Evolutionary conservation across 92 coral and sea anemone genomes (phyloP).

Genomic region (Epizoanthus fatuus): DNA sequence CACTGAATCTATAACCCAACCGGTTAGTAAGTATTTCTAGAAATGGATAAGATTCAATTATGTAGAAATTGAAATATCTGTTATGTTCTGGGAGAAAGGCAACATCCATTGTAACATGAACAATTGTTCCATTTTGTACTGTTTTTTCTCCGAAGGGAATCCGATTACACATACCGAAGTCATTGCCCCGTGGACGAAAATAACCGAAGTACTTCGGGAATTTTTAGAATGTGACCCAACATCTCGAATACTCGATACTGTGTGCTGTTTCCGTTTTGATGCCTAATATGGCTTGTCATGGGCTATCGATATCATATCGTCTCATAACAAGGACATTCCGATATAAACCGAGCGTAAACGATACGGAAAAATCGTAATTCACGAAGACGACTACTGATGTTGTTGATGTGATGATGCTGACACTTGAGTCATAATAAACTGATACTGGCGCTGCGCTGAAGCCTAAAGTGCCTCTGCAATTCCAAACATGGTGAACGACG

Average conservation of each 20-base stretch:
- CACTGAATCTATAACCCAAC: background rate
- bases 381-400: background rate
- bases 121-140: too few relatives aligned
- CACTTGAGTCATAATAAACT: background rate
- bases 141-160: conserved; percentile 11
- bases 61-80: background rate
- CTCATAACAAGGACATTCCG: background rate
- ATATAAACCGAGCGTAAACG: conserved; percentile 12
- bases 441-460: conserved; percentile 13
- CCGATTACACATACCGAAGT: conserved; percentile 37
- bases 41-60: background rate
- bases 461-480: background rate
- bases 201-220: conserved; percentile 38
- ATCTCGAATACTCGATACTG: background rate
- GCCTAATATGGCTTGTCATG: conserved; percentile 26
- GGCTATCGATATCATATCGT: conserved; percentile 30
- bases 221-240: conserved; percentile 44
- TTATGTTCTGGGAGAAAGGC: background rate
- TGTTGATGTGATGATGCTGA: background rate
- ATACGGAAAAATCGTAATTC: background rate
- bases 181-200: conserved; percentile 6
- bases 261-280: background rate
- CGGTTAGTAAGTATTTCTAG: background rate
- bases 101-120: too few relatives aligned
- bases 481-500: conserved; percentile 18